Base-by-base conservation (phyloP, 2,888 invertebrate species). In the Drosophila atroscutellata region DNA sequence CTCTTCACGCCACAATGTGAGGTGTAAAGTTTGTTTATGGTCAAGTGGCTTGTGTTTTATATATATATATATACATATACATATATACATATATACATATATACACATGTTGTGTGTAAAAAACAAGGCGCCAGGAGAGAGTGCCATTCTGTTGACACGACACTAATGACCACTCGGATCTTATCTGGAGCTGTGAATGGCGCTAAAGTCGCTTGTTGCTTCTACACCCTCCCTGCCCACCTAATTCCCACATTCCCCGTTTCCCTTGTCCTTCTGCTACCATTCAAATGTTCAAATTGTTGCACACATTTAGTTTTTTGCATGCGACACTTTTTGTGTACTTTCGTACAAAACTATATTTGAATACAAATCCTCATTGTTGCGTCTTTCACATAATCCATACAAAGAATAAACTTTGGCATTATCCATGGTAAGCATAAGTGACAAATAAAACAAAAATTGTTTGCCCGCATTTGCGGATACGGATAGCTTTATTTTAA, bases 21-120 rank as follows among this genome's bases (percentile, higher is more conserved):
- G 90, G 86, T 90, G 86, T 82, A 89, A 87, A 90, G 90, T 87
- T 89, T 90, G 82, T 90, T 86, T 90, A 86, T 90, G 85, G 90
- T 89, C 85, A 90, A 90, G 90, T 83, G 90, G 80, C 50, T 68
- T 42, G 57, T 66, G 55, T 75, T 66, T 58, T 68, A 26, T 62
- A 54, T 26, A 26, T 11, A 54, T 11, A 51, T 11, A 28, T 7
- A 18, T 55, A 39, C 8, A 24, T 13, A 28, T 49, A 13, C 56
- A 42, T 13, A 13, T 50, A 26, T 28, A 26, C 13, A 18, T 61
- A 54, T 18, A 15, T 42, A 20, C n/a, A 13, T 61, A 50, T 24
- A 18, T 37, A 18, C 15, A 37, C 57, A 34, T 66, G 58, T 13
- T 39, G 51, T 47, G 24, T 52, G 26, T 64, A 63, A 84, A 66